These are phyloP conservation scores for Cephus rjabovi DNA, from an alignment of 2,888 invertebrate species.

Conservation along the genomic window DNA sequence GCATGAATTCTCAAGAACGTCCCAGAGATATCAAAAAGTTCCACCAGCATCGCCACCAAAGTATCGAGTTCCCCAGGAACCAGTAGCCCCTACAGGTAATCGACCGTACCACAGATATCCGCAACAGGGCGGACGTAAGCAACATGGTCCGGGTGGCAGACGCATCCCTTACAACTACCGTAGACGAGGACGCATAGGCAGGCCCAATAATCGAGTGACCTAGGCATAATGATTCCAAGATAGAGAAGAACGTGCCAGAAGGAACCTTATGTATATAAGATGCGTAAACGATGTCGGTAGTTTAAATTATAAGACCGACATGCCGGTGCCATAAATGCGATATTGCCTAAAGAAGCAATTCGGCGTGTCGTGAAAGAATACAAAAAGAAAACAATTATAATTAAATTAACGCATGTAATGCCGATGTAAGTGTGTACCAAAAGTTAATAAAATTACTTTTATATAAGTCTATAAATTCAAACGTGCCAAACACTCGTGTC, in stretches of 20 bases:
- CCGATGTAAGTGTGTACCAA: neutral
- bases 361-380: neutral
- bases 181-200: conserved; percentile 36
- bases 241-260: neutral
- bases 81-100: conserved; percentile 8
- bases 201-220: neutral
- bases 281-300: neutral
- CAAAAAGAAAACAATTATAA: neutral
- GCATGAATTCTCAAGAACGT: neutral
- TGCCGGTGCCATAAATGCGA: neutral
- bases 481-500: neutral
- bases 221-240: neutral
- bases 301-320: neutral
- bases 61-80: conserved; percentile 1
- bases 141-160: conserved; percentile 14
- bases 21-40: neutral
- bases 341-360: neutral
- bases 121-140: neutral
- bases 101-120: conserved; percentile 18
- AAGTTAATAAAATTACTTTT: neutral
- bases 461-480: neutral
- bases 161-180: conserved; percentile 37
- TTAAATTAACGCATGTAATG: neutral
- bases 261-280: neutral
- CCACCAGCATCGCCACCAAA: neutral